These are phyloP conservation scores for Panonychus citri DNA, from an alignment of 1,140 invertebrate species.

Conservation along the genomic window DNA sequence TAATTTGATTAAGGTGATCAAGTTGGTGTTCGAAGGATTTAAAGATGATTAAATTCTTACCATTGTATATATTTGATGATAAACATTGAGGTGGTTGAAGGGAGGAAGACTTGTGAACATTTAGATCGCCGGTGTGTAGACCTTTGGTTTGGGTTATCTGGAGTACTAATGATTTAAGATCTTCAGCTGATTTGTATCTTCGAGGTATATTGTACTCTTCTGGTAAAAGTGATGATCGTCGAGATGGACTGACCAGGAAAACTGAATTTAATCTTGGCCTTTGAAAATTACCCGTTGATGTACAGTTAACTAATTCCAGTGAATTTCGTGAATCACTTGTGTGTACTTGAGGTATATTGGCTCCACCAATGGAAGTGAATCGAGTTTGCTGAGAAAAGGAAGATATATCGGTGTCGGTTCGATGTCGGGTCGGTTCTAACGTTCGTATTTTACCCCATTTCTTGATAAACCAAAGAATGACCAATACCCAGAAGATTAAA, in stretches of 20 bases:
- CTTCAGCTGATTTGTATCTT: constrained; percentile 52
- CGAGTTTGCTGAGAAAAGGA: background rate
- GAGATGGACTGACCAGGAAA: constrained; percentile 23
- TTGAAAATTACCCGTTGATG: background rate
- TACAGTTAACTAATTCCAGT: background rate
- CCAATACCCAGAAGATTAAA: background rate
- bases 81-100: background rate
- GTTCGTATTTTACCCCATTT: constrained; percentile 2
- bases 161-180: constrained; percentile 43
- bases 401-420: background rate
- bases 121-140: background rate
- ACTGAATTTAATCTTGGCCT: constrained; percentile 1
- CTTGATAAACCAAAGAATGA: constrained; percentile 1
- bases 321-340: background rate
- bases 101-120: background rate
- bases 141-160: constrained; percentile 6
- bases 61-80: background rate
- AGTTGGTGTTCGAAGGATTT: no score
- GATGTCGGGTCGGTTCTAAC: background rate
- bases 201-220: constrained; percentile 25
- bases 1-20: no score
- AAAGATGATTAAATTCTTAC: no score
- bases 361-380: background rate
- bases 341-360: background rate
- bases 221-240: constrained; percentile 9